phyloP scores from a whole-genome alignment of 2,797 vertebrate genomes.

The Leucoraja ocellata region DNA sequence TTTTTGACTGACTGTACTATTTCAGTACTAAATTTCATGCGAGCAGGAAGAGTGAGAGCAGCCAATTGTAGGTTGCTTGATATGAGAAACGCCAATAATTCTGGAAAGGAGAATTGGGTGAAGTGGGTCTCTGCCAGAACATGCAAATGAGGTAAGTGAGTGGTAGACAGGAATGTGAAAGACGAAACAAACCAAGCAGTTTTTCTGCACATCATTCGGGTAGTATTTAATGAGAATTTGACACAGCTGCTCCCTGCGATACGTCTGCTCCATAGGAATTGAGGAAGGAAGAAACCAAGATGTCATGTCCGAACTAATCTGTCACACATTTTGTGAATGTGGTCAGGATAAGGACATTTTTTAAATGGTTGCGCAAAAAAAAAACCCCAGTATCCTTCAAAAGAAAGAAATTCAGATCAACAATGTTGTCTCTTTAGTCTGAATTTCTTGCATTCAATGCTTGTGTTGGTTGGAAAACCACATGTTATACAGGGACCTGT shows the following conservation, averaged over 20 bases:
- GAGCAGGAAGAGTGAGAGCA: too few species aligned
- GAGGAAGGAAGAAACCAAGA: background rate
- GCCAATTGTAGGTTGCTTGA: too few species aligned
- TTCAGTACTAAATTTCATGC: too few species aligned
- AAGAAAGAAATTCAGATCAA: background rate
- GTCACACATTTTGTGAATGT: background rate
- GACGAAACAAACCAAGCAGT: background rate
- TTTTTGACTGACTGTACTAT: too few species aligned
- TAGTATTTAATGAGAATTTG: background rate
- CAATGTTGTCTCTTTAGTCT: background rate
- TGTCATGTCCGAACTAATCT: background rate
- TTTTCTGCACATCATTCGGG: background rate
- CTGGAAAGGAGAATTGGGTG: too few species aligned
- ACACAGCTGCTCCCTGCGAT: background rate
- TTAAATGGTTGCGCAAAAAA: background rate
- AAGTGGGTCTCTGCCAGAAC: too few species aligned
- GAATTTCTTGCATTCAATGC: background rate
- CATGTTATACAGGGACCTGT: too few species aligned
- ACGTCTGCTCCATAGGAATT: background rate
- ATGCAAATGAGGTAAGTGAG: background rate
- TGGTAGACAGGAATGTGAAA: background rate
- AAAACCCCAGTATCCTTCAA: background rate
- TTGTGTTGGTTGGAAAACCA: background rate
- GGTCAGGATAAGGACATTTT: background rate
- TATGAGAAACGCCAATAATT: too few species aligned